Conservation (phyloP, 1,140 invertebrate species). For the Dendroctonus valens region DNA sequence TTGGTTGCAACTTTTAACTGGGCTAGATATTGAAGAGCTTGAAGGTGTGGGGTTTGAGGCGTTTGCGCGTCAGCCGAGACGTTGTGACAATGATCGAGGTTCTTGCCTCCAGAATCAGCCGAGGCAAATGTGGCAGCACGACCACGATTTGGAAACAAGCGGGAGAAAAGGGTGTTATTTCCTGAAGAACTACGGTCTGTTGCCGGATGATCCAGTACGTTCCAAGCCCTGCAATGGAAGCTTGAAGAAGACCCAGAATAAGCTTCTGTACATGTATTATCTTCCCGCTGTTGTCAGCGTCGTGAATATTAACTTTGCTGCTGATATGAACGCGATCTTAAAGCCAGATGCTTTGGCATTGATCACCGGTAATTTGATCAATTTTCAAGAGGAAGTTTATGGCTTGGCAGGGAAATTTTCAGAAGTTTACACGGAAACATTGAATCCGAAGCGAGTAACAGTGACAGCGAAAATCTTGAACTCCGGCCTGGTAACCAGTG, state of each 20-base stretch:
- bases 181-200: slow-evolving; percentile 52
- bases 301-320: slow-evolving; percentile 51
- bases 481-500: slow-evolving; percentile 46
- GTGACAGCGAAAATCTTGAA: slow-evolving; percentile 52
- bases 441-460: slow-evolving; percentile 46
- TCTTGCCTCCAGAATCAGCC: slow-evolving; percentile 56
- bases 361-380: slow-evolving; percentile 41
- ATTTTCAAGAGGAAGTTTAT: not conserved
- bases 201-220: slow-evolving; percentile 47
- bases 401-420: not conserved
- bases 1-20: not conserved
- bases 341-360: slow-evolving; percentile 46
- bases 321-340: slow-evolving; percentile 51
- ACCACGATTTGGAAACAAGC: slow-evolving; percentile 48
- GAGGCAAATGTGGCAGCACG: slow-evolving; percentile 51
- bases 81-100: slow-evolving; percentile 49
- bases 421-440: slow-evolving; percentile 52
- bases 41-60: slow-evolving; percentile 51
- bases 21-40: not conserved
- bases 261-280: slow-evolving; percentile 39
- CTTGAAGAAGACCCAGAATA: slow-evolving; percentile 36
- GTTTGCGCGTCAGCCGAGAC: slow-evolving; percentile 52
- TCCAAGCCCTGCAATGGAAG: slow-evolving; percentile 42
- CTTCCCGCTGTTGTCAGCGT: slow-evolving; percentile 44
- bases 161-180: slow-evolving; percentile 53